Evolutionary conservation across 2,113 vertebrate genomes (phyloP), one percentile per base, ranked within the genome.

Genomic region (Regulus satrapa): DNA sequence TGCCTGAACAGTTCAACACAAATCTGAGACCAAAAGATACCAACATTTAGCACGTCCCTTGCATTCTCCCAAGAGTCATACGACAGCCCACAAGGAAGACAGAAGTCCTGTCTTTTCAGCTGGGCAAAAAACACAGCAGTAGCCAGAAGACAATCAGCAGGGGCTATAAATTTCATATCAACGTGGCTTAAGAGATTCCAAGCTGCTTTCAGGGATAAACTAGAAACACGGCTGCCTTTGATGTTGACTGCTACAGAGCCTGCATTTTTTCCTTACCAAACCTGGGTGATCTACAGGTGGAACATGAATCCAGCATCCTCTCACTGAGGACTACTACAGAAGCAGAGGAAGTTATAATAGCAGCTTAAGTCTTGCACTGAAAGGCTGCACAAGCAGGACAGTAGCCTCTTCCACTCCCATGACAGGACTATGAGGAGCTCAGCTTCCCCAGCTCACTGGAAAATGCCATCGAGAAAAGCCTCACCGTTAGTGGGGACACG

Each of bases 281-380:
- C 4, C 0, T 3, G 28, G 72, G n/a, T 11, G 21, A 52, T 64
- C 28, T 36, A 28, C 1, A 5, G 36, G 20, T 24, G 5, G 24
- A 83, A 17, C 18, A 48, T 16, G 6, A 9, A 12, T 34, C 36
- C 19, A 51, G 32, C 25, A 71, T 24, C 59, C 40, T 75, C 21
- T 7, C 52, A 23, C 7, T 6, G n/a, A 63, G 1, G 31, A 45
- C 64, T 41, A 61, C 31, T 26, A n/a, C 19, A 64, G n/a, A 32
- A 79, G 24, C 55, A 71, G 2, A 40, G 6, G 7, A 45, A 41
- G 12, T 28, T 92, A 6, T 15, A 48, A 45, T 0, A 75, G 43
- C 45, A 64, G 38, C 34, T n/a, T 41, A 31, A 86, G 17, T 26
- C 58, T 49, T 46, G 28, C 12, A 43, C 11, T 77, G n/a, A 87